phyloP scores from a whole-genome alignment of 2,797 vertebrate species.

The Pipistrellus nathusii region DNA sequence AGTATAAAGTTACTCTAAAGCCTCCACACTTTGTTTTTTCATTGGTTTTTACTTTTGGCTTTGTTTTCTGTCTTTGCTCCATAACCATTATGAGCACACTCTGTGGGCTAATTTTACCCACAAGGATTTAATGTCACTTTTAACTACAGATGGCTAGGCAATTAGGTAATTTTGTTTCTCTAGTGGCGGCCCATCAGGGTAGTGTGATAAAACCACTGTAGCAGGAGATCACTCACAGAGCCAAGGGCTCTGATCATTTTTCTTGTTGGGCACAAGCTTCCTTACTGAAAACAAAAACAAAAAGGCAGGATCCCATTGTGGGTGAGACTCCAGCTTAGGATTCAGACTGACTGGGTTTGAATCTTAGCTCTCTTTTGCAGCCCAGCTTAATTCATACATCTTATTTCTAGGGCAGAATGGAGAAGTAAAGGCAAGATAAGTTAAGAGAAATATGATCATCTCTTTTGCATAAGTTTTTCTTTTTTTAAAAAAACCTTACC shows the following conservation, averaged over 20 bases:
- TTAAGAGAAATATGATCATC: background rate
- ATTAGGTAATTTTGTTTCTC: conserved; percentile 68
- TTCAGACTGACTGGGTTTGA: background rate
- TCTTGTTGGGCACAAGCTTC: background rate
- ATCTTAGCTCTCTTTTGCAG: conserved; percentile 5
- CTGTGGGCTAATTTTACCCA: conserved; percentile 56
- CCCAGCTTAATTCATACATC: background rate
- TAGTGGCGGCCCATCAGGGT: conserved; percentile 35
- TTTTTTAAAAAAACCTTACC: background rate
- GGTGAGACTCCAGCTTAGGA: background rate
- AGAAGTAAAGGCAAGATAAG: background rate
- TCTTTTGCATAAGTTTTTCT: background rate
- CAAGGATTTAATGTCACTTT: conserved; percentile 52
- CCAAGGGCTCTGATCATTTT: background rate
- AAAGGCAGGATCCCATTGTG: background rate
- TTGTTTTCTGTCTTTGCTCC: conserved; percentile 23
- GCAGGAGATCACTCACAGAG: background rate
- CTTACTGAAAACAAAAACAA: conserved; percentile 3
- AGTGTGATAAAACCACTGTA: background rate
- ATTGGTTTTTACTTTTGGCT: conserved; percentile 31
- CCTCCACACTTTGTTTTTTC: background rate
- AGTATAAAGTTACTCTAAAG: background rate
- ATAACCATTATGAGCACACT: background rate
- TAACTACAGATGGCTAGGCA: conserved; percentile 47
- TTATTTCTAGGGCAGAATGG: background rate